Evolutionary conservation across 2,113 vertebrate genomes (phyloP).

Genomic region (Corvus moneduloides): DNA sequence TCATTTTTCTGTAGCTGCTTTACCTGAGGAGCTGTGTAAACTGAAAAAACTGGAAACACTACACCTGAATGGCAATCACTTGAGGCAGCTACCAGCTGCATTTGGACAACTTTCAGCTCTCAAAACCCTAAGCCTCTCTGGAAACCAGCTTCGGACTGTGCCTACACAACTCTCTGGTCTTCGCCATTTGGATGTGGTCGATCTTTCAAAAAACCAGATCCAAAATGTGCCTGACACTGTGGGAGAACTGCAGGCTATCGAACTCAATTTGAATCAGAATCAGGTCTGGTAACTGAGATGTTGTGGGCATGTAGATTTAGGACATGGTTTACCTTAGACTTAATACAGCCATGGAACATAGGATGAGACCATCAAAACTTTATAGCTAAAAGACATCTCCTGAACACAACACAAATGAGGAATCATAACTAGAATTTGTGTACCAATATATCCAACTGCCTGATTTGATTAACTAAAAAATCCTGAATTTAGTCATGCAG

Average conservation of each 20-base stretch:
- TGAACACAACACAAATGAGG: not conserved
- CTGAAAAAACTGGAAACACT: conserved; percentile 94
- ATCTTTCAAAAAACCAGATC: conserved; percentile 94
- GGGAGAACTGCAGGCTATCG: conserved; percentile 88
- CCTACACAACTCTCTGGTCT: conserved; percentile 84
- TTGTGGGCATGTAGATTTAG: not conserved
- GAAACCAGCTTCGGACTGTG: conserved; percentile 86
- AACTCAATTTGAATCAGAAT: conserved; percentile 98
- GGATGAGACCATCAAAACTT: not conserved
- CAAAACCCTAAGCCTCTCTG: conserved; percentile 87
- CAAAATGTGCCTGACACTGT: conserved; percentile 83
- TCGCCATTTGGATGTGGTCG: conserved; percentile 88
- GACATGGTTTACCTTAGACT: not conserved
- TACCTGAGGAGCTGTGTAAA: conserved; percentile 88
- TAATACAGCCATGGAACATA: not conserved
- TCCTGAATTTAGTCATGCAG: not conserved
- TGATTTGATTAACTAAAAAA: not conserved
- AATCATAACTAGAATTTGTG: not conserved
- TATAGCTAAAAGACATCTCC: not conserved
- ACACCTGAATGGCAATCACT: conserved; percentile 85
- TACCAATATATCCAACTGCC: not conserved
- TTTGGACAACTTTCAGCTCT: conserved; percentile 87
- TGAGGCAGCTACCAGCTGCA: conserved; percentile 79
- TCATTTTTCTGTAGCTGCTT: conserved; percentile 63
- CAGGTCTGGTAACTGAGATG: conserved; percentile 79